These are phyloP conservation scores for Gnathonemus echidnorhynchus DNA, from an alignment of 2,113 vertebrate species.

Conservation along the genomic window DNA sequence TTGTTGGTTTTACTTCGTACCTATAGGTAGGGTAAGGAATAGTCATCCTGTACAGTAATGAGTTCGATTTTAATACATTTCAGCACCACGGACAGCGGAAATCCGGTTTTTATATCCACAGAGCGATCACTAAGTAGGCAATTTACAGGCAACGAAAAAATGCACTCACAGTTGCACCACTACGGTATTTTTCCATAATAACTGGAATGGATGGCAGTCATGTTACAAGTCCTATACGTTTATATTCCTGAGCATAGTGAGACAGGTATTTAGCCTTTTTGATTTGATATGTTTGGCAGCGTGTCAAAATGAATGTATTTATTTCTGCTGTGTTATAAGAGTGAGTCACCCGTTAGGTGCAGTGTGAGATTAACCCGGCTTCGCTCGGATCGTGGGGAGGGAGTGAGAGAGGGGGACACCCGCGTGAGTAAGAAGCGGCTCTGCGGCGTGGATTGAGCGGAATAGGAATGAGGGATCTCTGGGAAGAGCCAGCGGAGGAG, in stretches of 20 bases:
- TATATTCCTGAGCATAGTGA: not conserved
- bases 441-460: constrained; percentile 7
- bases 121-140: not conserved
- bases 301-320: not conserved
- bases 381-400: constrained; percentile 16
- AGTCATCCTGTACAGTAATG: not conserved
- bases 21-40: not conserved
- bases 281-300: not conserved
- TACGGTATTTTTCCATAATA: not conserved
- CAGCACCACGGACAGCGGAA: constrained; percentile 12
- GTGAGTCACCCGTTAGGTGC: not conserved
- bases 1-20: not conserved
- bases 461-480: constrained; percentile 25
- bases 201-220: not conserved
- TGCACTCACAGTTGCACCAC: not conserved
- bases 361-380: constrained; percentile 38
- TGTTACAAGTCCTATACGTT: not conserved
- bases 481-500: not conserved
- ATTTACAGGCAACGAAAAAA: not conserved
- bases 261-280: not conserved
- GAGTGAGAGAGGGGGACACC: not conserved
- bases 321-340: not conserved
- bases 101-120: not conserved
- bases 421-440: not conserved
- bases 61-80: not conserved